phyloP scores from a whole-genome alignment of 1,140 invertebrate genomes.

The Drosophila nigromelanica region DNA sequence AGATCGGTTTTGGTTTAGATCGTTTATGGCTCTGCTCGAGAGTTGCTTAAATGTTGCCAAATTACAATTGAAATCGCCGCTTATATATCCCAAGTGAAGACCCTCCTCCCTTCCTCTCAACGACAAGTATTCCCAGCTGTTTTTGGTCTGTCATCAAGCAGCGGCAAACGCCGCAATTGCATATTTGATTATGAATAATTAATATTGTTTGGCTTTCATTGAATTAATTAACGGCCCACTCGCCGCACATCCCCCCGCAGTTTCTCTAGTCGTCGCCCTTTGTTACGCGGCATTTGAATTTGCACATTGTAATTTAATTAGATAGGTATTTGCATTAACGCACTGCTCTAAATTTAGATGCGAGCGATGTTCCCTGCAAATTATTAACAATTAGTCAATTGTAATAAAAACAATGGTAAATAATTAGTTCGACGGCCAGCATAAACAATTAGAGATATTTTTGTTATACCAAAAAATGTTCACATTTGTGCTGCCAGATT shows the following conservation, averaged over 20 bases:
- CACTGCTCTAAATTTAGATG: slow-evolving; percentile 39
- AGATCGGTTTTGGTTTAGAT: slow-evolving; percentile 36
- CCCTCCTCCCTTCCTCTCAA: background rate
- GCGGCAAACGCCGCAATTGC: slow-evolving; percentile 69
- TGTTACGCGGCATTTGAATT: slow-evolving; percentile 52
- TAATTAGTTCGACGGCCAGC: slow-evolving; percentile 63
- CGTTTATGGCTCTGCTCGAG: slow-evolving; percentile 13
- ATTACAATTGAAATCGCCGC: slow-evolving; percentile 20
- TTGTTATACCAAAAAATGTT: slow-evolving; percentile 17
- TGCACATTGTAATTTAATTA: slow-evolving; percentile 79
- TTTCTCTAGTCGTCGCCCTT: slow-evolving; percentile 23
- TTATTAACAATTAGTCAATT: slow-evolving; percentile 78
- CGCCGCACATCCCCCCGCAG: slow-evolving; percentile 1
- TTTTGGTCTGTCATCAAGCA: slow-evolving; percentile 54
- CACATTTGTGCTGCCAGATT: background rate
- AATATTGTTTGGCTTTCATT: slow-evolving; percentile 80
- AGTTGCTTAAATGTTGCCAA: background rate
- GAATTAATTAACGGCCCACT: slow-evolving; percentile 68
- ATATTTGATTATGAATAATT: slow-evolving; percentile 83
- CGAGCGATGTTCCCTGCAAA: slow-evolving; percentile 47
- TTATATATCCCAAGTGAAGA: slow-evolving; percentile 43
- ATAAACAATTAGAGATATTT: background rate
- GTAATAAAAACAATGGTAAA: slow-evolving; percentile 62
- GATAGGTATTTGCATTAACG: slow-evolving; percentile 56
- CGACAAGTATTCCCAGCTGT: background rate